Percentiles rank a stretch among this genome's conserved stretches.
phyloP scores from a whole-genome alignment of 1,140 invertebrate species.

The Prorops nasuta region DNA sequence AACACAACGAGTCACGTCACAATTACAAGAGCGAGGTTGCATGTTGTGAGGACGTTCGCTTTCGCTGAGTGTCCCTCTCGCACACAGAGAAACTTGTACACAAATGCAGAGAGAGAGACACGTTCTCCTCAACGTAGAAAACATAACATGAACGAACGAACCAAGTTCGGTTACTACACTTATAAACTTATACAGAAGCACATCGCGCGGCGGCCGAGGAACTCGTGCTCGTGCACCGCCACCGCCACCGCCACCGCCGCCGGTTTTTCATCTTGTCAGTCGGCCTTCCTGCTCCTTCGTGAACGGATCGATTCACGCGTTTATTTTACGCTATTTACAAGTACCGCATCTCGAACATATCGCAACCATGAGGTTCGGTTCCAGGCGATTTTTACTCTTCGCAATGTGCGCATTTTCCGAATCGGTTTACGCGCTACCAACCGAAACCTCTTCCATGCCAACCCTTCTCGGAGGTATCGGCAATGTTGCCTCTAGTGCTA shows the following conservation, averaged over 20 bases:
- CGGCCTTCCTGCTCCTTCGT: slow-evolving; percentile 30
- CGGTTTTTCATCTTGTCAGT: slow-evolving; percentile 37
- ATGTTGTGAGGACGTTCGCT: slow-evolving; percentile 9
- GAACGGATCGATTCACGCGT: slow-evolving; percentile 14
- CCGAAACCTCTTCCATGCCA: slow-evolving; percentile 23
- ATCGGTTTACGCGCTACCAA: slow-evolving; percentile 14
- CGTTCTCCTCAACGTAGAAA: no score
- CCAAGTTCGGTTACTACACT: no score
- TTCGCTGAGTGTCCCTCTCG: slow-evolving; percentile 15
- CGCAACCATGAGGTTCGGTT: slow-evolving; percentile 12
- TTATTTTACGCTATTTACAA: neutral
- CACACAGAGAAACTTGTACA: neutral
- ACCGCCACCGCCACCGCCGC: no score
- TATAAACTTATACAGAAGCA: neutral
- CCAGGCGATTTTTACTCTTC: slow-evolving; percentile 14
- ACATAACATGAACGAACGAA: no score
- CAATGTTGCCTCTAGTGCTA: slow-evolving; percentile 42
- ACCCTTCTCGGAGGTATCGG: slow-evolving; percentile 38
- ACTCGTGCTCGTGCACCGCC: neutral
- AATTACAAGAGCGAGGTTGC: no score
- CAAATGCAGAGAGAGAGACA: no score
- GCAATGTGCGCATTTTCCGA: slow-evolving; percentile 22
- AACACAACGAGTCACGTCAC: no score
- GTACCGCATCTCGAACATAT: neutral
- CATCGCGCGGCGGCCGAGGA: neutral